Base-by-base conservation (phyloP, 2,888 invertebrate species). In the Falcaria lacertinaria region DNA sequence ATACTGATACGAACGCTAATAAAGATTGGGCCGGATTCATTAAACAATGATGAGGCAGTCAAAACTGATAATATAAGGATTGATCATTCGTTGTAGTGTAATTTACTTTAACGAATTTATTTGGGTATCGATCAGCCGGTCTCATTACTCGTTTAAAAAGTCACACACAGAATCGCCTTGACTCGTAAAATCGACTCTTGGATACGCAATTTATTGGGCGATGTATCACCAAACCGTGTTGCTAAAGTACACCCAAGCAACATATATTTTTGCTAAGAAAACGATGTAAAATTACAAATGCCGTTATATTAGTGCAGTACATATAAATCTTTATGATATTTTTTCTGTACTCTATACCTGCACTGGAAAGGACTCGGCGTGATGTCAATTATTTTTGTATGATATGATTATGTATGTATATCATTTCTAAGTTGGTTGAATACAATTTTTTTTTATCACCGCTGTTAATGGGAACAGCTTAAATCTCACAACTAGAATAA, bases 171-270 rank as follows among this genome's bases (percentile, higher is more conserved):
- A 51, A 44, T 60, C 43, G 37, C 74, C 75, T 75, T 79, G 74
- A 70, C 54, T 70, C 42, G 49, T 57, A 58, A 63, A 45, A 61
- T 57, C 64, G 66, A 54, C 50, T 64, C 53, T 70, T 65, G 68
- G 58, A 57, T 64, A 61, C 57, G 56, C 64, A 71, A 77, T 77
- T 79, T 78, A 80, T 74, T 67, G 72, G 50, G 39, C 62, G 62
- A 69, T 68, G 65, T 58, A 69, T 75, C 71, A 69, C 64, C 53
- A 48, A 58, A 54, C 54, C 53, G 55, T 65, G 62, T 56, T 60
- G 53, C 63, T 67, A 63, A 62, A 67, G 49, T 61, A 52, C 59
- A 57, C 52, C 52, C 56, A 52, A 57, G 54, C 58, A 60, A 60
- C 59, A 57, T 60, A 55, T n/a, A 54, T 50, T 52, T 28, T 37